These are phyloP conservation scores for Beris morrisii DNA, from an alignment of 2,888 invertebrate species.

Conservation along the genomic window DNA sequence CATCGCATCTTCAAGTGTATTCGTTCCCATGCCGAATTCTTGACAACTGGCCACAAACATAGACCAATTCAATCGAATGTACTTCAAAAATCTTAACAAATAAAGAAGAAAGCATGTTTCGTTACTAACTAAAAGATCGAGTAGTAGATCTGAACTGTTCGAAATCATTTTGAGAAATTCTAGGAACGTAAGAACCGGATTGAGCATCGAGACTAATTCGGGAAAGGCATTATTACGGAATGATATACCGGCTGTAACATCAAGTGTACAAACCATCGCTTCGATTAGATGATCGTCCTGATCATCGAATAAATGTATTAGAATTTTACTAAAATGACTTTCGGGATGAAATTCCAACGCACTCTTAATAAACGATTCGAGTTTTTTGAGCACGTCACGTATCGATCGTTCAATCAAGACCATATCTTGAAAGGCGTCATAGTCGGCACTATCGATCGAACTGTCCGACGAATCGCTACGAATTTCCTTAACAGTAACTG, in stretches of 20 bases:
- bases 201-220: slow-evolving; percentile 78
- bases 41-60: slow-evolving; percentile 80
- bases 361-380: slow-evolving; percentile 80
- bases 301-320: slow-evolving; percentile 85
- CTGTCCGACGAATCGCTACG: slow-evolving; percentile 84
- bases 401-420: slow-evolving; percentile 84
- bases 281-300: slow-evolving; percentile 90
- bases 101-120: slow-evolving; percentile 89
- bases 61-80: slow-evolving; percentile 79
- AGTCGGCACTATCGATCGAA: slow-evolving; percentile 80
- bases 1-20: slow-evolving; percentile 79
- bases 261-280: slow-evolving; percentile 88
- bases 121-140: slow-evolving; percentile 85
- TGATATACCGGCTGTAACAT: slow-evolving; percentile 83
- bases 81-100: slow-evolving; percentile 80
- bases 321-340: slow-evolving; percentile 83
- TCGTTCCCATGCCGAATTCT: slow-evolving; percentile 58
- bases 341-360: slow-evolving; percentile 84
- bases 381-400: slow-evolving; percentile 76
- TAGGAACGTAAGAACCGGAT: slow-evolving; percentile 83
- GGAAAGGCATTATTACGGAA: slow-evolving; percentile 79
- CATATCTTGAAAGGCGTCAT: slow-evolving; percentile 87
- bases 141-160: slow-evolving; percentile 75
- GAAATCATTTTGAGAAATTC: slow-evolving; percentile 83
- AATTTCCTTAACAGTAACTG: slow-evolving; percentile 87